Evolutionary conservation across 2,888 invertebrate species (phyloP).

Genomic region (Amitus sp.): DNA sequence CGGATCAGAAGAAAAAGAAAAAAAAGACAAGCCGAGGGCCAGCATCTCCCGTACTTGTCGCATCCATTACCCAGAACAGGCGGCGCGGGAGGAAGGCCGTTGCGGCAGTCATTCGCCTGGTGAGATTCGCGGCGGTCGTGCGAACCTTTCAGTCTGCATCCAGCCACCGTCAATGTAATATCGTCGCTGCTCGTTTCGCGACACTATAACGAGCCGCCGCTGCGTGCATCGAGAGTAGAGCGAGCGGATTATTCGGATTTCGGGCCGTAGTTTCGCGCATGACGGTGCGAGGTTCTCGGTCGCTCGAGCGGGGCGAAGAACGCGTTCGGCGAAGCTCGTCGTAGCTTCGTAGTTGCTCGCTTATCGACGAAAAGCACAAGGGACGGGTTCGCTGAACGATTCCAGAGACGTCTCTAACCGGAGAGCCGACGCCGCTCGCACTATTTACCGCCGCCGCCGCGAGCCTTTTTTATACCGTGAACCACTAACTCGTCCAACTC

Average conservation of each 20-base stretch:
- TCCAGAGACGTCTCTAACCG: conserved; percentile 10
- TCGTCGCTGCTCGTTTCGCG: conserved; percentile 39
- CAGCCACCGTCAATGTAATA: conserved; percentile 53
- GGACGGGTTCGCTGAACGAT: conserved; percentile 7
- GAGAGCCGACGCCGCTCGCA: conserved; percentile 1
- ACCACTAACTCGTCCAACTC: neutral
- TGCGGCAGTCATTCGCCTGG: too few species aligned
- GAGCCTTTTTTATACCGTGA: conserved; percentile 6
- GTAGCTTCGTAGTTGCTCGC: conserved; percentile 4
- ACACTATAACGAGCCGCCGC: neutral
- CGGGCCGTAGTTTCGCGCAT: conserved; percentile 2
- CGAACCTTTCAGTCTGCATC: conserved; percentile 59
- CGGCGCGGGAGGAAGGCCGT: too few species aligned
- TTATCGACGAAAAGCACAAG: conserved; percentile 11
- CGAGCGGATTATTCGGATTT: neutral
- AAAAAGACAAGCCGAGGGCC: too few species aligned
- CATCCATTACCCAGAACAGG: too few species aligned
- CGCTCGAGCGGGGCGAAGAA: conserved; percentile 27
- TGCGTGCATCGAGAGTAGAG: conserved; percentile 15
- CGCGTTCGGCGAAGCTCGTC: conserved; percentile 8
- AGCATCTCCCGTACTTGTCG: too few species aligned
- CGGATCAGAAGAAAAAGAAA: too few species aligned
- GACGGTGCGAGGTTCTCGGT: conserved; percentile 28
- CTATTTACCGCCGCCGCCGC: conserved; percentile 23
- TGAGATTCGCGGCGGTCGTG: too few species aligned